Conservation (phyloP, 2,797 vertebrate genomes). For the Sternotherus odoratus region DNA sequence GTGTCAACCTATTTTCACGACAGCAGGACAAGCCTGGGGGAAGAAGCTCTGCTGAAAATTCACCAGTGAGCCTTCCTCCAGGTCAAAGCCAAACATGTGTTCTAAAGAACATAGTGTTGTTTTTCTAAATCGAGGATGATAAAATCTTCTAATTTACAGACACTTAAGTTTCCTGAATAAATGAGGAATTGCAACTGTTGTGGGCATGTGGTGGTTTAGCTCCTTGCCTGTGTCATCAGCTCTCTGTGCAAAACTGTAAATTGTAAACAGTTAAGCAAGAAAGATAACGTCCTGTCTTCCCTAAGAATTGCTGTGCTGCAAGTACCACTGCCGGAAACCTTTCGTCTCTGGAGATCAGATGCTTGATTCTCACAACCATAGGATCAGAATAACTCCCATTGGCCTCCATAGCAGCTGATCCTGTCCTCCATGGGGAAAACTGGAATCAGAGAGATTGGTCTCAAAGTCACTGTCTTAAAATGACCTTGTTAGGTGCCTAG, state of each 20-base stretch:
- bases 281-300: accelerated
- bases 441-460: background rate
- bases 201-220: background rate
- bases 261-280: background rate
- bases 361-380: background rate
- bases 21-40: background rate
- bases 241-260: background rate
- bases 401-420: accelerated
- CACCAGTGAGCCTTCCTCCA: background rate
- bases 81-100: slow-evolving; percentile 35
- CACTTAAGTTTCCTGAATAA: background rate
- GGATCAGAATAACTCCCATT: background rate
- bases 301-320: accelerated
- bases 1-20: background rate
- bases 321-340: background rate
- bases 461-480: background rate
- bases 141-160: background rate
- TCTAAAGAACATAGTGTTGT: slow-evolving; percentile 22
- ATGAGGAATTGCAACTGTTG: background rate
- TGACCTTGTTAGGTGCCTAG: background rate
- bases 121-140: background rate
- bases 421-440: background rate
- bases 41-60: background rate
- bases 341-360: background rate
- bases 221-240: no score